Percentiles rank a stretch among this genome's conserved stretches.
Evolutionary conservation across 2,888 invertebrate species (phyloP).

Genomic region (Drosophila borborema): DNA sequence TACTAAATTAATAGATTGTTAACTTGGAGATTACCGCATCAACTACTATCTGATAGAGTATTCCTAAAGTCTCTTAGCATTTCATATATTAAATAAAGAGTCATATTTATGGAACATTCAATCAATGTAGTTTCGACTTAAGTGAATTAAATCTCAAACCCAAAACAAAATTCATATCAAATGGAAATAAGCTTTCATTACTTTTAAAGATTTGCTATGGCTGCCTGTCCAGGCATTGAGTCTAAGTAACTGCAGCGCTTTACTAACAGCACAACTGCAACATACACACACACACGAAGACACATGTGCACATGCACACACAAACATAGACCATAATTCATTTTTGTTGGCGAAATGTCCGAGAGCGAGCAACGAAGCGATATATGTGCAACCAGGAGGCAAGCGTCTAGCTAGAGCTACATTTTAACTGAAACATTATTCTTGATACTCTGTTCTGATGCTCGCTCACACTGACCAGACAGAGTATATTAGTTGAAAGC

Average conservation of each 20-base stretch:
- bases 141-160: not conserved
- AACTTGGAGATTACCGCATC: too few species aligned
- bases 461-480: not conserved
- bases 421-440: slow-evolving; percentile 54
- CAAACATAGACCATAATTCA: slow-evolving; percentile 40
- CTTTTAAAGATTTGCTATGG: slow-evolving; percentile 19
- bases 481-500: not conserved
- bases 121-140: not conserved
- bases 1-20: not conserved
- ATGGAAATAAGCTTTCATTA: slow-evolving; percentile 3
- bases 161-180: not conserved
- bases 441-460: slow-evolving; percentile 31
- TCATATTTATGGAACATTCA: not conserved
- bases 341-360: slow-evolving; percentile 30
- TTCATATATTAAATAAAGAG: not conserved
- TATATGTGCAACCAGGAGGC: slow-evolving; percentile 58
- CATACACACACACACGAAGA: slow-evolving; percentile 2
- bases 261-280: slow-evolving; percentile 25
- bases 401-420: slow-evolving; percentile 34
- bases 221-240: slow-evolving; percentile 13
- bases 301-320: not conserved
- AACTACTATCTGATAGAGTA: not conserved
- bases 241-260: slow-evolving; percentile 14
- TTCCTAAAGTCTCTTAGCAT: not conserved
- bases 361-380: slow-evolving; percentile 12